A percentile compares a stretch with the other conserved stretches of the same genome.
These are phyloP conservation scores for Heliconius hermathena DNA, from an alignment of 1,140 invertebrate species.

Conservation along the genomic window DNA sequence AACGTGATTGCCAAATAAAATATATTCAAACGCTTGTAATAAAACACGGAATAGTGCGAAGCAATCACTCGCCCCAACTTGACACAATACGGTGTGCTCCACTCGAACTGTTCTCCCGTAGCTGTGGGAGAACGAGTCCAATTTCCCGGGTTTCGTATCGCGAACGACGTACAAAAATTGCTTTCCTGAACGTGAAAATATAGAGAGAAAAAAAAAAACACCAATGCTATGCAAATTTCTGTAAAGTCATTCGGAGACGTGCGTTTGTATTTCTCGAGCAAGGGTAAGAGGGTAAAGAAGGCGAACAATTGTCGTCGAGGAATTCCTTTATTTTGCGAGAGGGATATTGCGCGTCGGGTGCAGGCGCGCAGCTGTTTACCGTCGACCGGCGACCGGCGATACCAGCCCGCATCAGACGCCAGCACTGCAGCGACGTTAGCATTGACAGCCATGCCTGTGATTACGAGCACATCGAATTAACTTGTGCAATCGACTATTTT, in stretches of 20 bases:
- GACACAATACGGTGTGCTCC: constrained; percentile 65
- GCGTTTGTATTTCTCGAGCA: constrained; percentile 77
- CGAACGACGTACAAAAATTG: constrained; percentile 79
- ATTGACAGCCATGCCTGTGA: constrained; percentile 53
- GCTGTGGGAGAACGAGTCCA: constrained; percentile 66
- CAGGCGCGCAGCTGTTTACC: constrained; percentile 73
- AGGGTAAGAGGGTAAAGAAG: constrained; percentile 74
- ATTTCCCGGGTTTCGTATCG: constrained; percentile 78
- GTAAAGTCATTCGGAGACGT: constrained; percentile 79
- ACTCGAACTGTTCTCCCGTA: constrained; percentile 63
- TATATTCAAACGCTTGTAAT: constrained; percentile 56
- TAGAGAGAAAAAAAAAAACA: constrained; percentile 67
- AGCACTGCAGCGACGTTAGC: constrained; percentile 27
- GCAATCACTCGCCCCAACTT: constrained; percentile 64
- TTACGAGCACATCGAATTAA: constrained; percentile 49
- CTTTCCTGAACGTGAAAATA: constrained; percentile 79
- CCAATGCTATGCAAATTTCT: constrained; percentile 77
- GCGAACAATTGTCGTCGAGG: constrained; percentile 76
- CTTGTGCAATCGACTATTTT: constrained; percentile 46
- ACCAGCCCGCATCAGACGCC: constrained; percentile 56
- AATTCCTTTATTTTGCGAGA: constrained; percentile 76
- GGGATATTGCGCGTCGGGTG: constrained; percentile 79
- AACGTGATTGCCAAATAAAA: constrained; percentile 25
- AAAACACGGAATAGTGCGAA: constrained; percentile 63
- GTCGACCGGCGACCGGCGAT: constrained; percentile 53